Evolutionary conservation across 1,140 invertebrate species (phyloP), one percentile per base, ranked within the genome.

Genomic region (Ceratosolen fusciceps): DNA sequence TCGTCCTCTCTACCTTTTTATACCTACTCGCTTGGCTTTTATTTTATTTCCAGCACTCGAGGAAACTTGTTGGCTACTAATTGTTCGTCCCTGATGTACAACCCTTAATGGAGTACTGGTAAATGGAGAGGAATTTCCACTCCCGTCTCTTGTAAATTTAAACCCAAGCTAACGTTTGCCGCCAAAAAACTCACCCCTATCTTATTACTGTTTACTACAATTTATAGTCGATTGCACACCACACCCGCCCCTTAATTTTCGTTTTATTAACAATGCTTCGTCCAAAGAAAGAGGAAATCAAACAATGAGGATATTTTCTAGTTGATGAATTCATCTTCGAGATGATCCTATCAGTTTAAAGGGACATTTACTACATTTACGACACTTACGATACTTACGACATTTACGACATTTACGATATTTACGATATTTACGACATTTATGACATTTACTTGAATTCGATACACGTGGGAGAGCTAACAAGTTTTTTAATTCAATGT

Each of bases 21-120:
- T 39, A 37, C 19, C 24, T 29, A 49, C 49, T 75, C 31, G 37
- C 47, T 34, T 2, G 19, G 12, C 37, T 74, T 49, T 49, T 24
- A 65, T 67, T 75, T 75, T 49, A 65, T 75, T 75, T 37, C 1
- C 58, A n/a, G 60, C 24, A 60, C 54, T 60, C 8, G 56, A 58
- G 29, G 37, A 75, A 49, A 75, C 60, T 75, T 49, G 60, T 49
- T 43, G 60, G 47, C 29, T n/a, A 49, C 43, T 75, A 49, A 67
- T 75, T 75, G 60, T 65, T 16, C n/a, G 39, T 54, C 37, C 24
- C 39, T 68, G 21, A 47, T 68, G 39, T 43, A 68, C 26, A n/a
- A 68, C 39, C 5, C 1, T 68, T 24, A 39, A 67, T 39, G 58
- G 29, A 31, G 60, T 65, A 65, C 60, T 37, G 34, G 19, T n/a